Conservation (phyloP, 2,888 invertebrate genomes). For the Ametastegia equiseti region DNA sequence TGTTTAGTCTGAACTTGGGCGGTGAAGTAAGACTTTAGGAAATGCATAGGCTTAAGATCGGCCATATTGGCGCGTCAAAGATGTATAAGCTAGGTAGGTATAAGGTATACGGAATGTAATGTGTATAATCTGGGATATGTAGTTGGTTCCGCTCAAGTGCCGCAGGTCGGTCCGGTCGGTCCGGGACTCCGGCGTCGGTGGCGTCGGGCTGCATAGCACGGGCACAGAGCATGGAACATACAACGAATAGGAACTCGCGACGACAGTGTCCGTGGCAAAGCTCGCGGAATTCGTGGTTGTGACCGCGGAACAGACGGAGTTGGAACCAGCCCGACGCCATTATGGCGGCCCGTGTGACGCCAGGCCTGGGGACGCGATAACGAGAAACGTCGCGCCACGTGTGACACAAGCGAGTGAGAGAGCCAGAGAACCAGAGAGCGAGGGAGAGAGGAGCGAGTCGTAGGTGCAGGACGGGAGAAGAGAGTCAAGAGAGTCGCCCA, state of each 20-base stretch:
- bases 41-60: background rate
- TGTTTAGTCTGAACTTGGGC: too few species aligned
- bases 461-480: background rate
- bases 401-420: conserved; percentile 39
- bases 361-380: conserved; percentile 45
- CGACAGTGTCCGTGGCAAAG: conserved; percentile 14
- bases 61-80: conserved; percentile 29
- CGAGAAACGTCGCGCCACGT: conserved; percentile 49
- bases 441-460: conserved; percentile 3
- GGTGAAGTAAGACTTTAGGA: too few species aligned
- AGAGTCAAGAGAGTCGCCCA: background rate
- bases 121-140: too few species aligned
- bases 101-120: too few species aligned
- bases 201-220: background rate
- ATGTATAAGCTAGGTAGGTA: background rate
- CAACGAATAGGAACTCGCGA: too few species aligned
- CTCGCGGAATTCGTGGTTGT: conserved; percentile 40
- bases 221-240: background rate
- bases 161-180: too few species aligned
- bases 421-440: background rate
- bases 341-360: conserved; percentile 46
- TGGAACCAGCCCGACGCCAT: conserved; percentile 36
- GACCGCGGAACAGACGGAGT: background rate
- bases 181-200: background rate
- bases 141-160: too few species aligned